Percentiles rank a stretch among this genome's conserved stretches.
These are phyloP conservation scores for Rana temporaria DNA, from an alignment of 2,113 vertebrate species.

Conservation along the genomic window DNA sequence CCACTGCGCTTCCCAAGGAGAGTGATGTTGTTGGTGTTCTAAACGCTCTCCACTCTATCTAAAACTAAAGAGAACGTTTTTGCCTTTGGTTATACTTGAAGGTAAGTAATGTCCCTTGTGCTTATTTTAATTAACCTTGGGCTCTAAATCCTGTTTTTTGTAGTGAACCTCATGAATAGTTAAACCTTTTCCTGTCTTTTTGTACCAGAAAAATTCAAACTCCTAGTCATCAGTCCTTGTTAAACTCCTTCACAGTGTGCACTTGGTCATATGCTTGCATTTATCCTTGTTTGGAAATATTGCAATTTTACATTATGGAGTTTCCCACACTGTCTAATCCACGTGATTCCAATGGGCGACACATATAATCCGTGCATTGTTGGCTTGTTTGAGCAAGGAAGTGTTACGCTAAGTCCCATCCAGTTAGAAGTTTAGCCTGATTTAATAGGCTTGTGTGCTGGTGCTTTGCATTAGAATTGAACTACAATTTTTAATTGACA, in stretches of 20 bases:
- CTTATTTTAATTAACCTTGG: no score
- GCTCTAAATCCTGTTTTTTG: neutral
- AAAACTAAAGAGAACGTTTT: no score
- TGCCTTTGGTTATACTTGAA: no score
- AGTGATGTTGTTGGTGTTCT: no score
- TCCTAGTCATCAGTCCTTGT: neutral
- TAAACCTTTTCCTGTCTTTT: neutral
- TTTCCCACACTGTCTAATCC: conserved; percentile 44
- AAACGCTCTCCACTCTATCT: no score
- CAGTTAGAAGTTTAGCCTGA: neutral
- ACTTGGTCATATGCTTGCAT: conserved; percentile 4
- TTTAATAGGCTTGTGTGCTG: conserved; percentile 10
- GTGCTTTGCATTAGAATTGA: conserved; percentile 1
- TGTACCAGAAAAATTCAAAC: neutral
- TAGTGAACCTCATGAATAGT: neutral
- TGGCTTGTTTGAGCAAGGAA: conserved; percentile 3
- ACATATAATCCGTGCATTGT: conserved; percentile 46
- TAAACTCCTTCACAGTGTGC: neutral
- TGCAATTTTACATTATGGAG: conserved; percentile 39
- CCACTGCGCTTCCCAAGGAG: no score
- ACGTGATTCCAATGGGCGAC: conserved; percentile 24
- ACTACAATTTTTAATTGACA: no score
- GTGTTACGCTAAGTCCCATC: conserved; percentile 4
- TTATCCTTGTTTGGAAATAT: conserved; percentile 42
- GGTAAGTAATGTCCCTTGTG: no score